Conservation (phyloP, 2,888 invertebrate species). For the Cylindroiulus punctatus region DNA sequence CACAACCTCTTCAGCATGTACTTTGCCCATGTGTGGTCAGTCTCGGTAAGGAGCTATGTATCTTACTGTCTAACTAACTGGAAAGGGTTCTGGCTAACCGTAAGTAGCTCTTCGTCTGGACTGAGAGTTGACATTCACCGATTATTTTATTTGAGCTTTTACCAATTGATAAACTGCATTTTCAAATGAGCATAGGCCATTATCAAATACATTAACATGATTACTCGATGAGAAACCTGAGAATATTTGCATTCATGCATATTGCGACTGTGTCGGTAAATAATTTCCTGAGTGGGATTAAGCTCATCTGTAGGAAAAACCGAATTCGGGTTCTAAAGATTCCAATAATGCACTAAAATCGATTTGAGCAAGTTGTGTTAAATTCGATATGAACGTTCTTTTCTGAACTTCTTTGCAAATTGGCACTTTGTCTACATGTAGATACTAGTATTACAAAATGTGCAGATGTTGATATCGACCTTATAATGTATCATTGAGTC, state of each 20-base stretch:
- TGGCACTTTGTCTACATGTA: too few relatives aligned
- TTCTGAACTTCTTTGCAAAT: too few relatives aligned
- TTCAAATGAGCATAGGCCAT: neutral
- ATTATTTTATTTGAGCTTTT: too few relatives aligned
- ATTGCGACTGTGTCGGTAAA: neutral
- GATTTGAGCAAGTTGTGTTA: neutral
- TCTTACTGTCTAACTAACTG: neutral
- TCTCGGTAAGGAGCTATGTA: neutral
- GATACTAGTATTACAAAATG: too few relatives aligned
- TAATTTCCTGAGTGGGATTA: neutral
- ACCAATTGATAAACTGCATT: neutral
- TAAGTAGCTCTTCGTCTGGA: neutral
- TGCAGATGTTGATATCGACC: too few relatives aligned
- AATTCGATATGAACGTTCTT: too few relatives aligned
- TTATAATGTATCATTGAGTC: too few relatives aligned
- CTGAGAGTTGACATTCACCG: neutral
- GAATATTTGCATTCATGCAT: neutral
- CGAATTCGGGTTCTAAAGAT: neutral
- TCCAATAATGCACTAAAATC: neutral
- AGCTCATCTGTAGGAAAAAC: neutral
- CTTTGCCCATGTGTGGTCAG: neutral
- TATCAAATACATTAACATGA: constrained; percentile 13
- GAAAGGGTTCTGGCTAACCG: neutral
- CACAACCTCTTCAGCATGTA: neutral
- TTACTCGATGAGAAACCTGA: neutral